Evolutionary conservation across 2,113 vertebrate genomes (phyloP), one percentile per base, ranked within the genome.

Genomic region (Rhinolophus sinicus): DNA sequence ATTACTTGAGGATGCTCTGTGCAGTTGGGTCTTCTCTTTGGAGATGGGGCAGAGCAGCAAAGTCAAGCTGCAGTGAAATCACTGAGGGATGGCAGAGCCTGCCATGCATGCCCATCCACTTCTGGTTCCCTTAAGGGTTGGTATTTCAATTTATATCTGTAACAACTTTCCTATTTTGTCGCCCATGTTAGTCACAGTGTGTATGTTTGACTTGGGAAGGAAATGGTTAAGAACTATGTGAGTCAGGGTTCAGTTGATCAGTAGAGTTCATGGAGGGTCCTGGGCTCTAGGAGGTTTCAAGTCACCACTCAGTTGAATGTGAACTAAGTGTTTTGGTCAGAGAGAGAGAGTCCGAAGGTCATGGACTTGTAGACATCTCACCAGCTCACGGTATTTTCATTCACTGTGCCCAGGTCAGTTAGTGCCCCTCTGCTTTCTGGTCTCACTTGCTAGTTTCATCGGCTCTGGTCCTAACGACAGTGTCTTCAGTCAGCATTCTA

Each of bases 141-240:
- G 69, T 64, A 54, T 82, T 90, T 90, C 44, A 52, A 65, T 38
- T 82, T 85, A 60, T 58, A 30, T 84, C 15, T 56, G 26, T 58
- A 76, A 65, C 52, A 92, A 9, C 64, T 70, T 82, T 54, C 11
- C 21, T 97, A 26, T 93, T 89, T 95, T 96, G 93, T 96, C 47
- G 50, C 54, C 44, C 14, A 10, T n/a, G 13, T 76, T 80, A 30
- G 18, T 86, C 19, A 83, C 93, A 85, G 14, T 70, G 26, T 94
- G 30, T 64, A 26, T 73, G 26, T 96, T 81, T 89, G 54, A 65
- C 0, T 28, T 77, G 52, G 78, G 56, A 64, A 91, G 86, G 40
- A 84, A 56, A 84, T 93, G n/a, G 47, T 52, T 83, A 72, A 73
- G 72, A 33, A 58, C 26, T 35, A 50, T 58, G 16, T 75, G 60